These are phyloP conservation scores for Synchiropus splendidus DNA, from an alignment of 2,113 vertebrate species.

Conservation along the genomic window DNA sequence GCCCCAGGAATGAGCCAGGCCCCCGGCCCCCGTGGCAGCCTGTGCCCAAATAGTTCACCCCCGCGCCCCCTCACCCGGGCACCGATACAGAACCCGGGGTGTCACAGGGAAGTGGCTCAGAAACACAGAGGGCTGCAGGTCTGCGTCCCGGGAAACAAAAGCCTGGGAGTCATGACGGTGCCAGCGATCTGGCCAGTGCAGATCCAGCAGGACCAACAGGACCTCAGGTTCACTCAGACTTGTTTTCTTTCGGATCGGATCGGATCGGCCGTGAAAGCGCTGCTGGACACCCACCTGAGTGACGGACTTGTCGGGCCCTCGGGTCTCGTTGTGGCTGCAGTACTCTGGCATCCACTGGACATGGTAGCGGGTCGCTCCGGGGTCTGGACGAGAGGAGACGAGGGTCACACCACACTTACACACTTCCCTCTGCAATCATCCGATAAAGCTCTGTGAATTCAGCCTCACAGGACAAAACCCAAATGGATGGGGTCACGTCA, in stretches of 20 bases:
- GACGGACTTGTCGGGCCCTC: constrained; percentile 66
- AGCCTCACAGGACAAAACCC: too few species aligned
- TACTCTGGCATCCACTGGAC: constrained; percentile 83
- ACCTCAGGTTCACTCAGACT: constrained; percentile 12
- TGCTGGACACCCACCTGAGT: constrained; percentile 68
- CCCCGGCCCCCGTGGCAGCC: constrained; percentile 49
- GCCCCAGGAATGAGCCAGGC: constrained; percentile 63
- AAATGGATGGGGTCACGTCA: too few species aligned
- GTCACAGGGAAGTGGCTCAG: constrained; percentile 19
- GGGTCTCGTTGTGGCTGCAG: constrained; percentile 78
- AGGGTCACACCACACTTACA: too few species aligned
- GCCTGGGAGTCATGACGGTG: constrained; percentile 51
- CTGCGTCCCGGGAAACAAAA: constrained; percentile 56
- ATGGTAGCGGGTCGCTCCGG: constrained; percentile 68
- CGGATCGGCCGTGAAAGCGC: not conserved
- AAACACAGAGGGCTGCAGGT: constrained; percentile 1
- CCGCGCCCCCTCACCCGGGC: constrained; percentile 2
- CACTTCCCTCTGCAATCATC: too few species aligned
- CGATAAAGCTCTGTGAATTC: too few species aligned
- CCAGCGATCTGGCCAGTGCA: constrained; percentile 26
- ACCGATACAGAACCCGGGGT: constrained; percentile 6
- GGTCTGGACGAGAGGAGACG: constrained; percentile 51
- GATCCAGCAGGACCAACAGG: constrained; percentile 19
- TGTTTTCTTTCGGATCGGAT: constrained; percentile 21
- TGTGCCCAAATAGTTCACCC: constrained; percentile 34